Evolutionary conservation across 2,888 invertebrate species (phyloP).

Genomic region (Lasioglossum villosulum): DNA sequence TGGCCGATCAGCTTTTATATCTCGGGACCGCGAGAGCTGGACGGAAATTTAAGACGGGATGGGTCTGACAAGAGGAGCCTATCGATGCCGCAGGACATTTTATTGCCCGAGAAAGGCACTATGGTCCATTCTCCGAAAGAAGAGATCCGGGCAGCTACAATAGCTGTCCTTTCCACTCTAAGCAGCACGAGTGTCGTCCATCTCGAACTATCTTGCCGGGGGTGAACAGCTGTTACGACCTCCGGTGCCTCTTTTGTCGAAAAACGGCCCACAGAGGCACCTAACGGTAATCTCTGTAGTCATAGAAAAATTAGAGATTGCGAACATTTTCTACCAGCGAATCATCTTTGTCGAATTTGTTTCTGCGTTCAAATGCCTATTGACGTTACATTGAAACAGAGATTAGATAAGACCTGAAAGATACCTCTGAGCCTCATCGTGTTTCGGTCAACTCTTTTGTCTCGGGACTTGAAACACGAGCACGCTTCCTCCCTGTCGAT

Average conservation of each 20-base stretch:
- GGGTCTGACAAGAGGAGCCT: neutral
- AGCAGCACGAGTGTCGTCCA: neutral
- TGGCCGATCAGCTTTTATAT: neutral
- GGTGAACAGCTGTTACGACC: conserved; percentile 9
- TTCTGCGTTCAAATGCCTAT: neutral
- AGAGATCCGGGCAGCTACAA: neutral
- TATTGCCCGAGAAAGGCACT: neutral
- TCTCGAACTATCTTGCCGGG: neutral
- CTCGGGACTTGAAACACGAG: neutral
- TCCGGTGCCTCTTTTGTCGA: neutral
- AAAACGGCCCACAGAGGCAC: neutral
- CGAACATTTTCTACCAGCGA: neutral
- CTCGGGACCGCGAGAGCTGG: neutral
- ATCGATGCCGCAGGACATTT: conserved; percentile 4
- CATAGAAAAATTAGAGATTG: neutral
- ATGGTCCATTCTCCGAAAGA: neutral
- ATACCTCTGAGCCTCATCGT: neutral
- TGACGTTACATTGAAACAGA: neutral
- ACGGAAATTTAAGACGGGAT: neutral
- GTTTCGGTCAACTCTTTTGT: neutral
- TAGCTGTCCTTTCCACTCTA: neutral
- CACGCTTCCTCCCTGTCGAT: neutral
- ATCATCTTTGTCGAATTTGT: neutral
- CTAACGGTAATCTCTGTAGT: too few species aligned
- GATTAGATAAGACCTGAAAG: neutral